Base-by-base conservation (phyloP, 2,888 invertebrate genomes). In the Cosmia trapezina region DNA sequence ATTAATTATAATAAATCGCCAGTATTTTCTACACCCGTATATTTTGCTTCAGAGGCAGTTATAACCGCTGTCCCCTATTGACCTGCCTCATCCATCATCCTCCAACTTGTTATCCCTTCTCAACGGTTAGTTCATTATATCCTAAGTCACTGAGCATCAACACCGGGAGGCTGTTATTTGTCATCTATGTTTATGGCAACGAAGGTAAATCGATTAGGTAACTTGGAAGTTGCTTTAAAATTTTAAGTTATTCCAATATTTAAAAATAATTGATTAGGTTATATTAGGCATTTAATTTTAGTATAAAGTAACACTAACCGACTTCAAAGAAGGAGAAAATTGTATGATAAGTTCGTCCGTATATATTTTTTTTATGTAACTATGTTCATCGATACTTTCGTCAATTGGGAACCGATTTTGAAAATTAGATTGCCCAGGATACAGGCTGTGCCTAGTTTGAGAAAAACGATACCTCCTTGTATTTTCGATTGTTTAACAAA, bases 21-120 rank as follows among this genome's bases (percentile, higher is more conserved):
- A 68, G 56, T 64, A 81, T 56, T 73, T 72, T 56, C 68, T 51
- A 33, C 17, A 56, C 79, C 80, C 80, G 64, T 67, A 84, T 83
- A 69, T 59, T 65, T 64, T 41, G 56, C 76, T 68, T 56, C 82
- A 81, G 59, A 59, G 53, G 77, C 70, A 68, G 70, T 53, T 54
- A n/a, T 37, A 63, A 33, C 76, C 54, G 33, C n/a, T n/a, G 72
- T 74, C 85, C 72, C 74, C 80, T 79, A 76, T 83, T 85, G 84
- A 84, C 87, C 85, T 63, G 64, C 49, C 66, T 83, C 84, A 84
- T 84, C 87, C 76, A 86, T 84, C 84, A 84, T 86, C 33, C 72
- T 72, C 47, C 54, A 73, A 84, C 77, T 65, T 84, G 61, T 81
- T 84, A 76, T 81, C 84, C 80, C 67, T 81, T 84, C 85, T 81